These are phyloP conservation scores for Lepidochitona cinerea DNA, from an alignment of 2,888 invertebrate genomes.

Conservation along the genomic window DNA sequence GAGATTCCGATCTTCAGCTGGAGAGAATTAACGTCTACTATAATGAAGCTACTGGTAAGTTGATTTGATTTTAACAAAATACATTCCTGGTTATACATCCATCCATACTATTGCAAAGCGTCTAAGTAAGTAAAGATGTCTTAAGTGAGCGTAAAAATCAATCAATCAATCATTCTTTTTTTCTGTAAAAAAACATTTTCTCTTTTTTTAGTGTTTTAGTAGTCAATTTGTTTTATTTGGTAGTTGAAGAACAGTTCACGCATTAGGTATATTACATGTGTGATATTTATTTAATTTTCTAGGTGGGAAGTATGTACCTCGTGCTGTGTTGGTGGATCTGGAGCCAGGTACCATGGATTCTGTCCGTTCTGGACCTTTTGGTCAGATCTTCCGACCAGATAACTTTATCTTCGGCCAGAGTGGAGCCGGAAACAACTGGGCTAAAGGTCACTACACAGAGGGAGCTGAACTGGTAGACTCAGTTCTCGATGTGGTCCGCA, in stretches of 20 bases:
- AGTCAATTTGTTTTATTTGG: no score
- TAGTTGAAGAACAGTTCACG: no score
- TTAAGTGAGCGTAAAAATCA: no score
- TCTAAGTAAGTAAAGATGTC: no score
- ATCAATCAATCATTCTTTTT: no score
- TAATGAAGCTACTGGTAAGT: conserved; percentile 80
- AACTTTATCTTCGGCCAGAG: neutral
- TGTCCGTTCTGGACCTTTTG: neutral
- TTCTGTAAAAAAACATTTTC: no score
- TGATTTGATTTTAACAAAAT: no score
- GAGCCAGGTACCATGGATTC: neutral
- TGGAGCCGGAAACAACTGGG: neutral
- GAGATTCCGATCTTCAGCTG: conserved; percentile 88
- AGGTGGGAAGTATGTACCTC: neutral
- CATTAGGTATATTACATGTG: no score
- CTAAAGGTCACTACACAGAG: conserved; percentile 11
- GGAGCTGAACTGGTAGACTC: conserved; percentile 22
- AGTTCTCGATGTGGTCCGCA: neutral
- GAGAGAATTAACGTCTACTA: conserved; percentile 93
- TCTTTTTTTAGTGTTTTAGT: no score
- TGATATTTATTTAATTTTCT: neutral
- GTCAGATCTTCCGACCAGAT: neutral
- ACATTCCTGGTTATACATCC: no score
- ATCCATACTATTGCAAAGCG: no score
- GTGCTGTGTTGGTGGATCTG: neutral